Percentiles rank a stretch among this genome's conserved stretches.
These are phyloP conservation scores for Lates japonicus DNA, from an alignment of 2,797 vertebrate species.

Conservation along the genomic window DNA sequence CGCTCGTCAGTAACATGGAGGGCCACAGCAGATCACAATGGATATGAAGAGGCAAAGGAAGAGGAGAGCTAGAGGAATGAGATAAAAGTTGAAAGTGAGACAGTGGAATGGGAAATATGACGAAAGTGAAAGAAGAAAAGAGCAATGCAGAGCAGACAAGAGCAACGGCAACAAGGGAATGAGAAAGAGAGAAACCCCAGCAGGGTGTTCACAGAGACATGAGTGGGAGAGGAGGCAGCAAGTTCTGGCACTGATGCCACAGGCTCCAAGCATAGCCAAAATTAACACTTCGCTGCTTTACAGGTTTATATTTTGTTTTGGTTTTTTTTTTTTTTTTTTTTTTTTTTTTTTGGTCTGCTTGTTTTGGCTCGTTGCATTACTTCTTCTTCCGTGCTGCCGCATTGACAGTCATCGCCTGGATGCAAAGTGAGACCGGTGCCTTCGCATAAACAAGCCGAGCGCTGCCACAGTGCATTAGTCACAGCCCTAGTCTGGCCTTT, in stretches of 20 bases:
- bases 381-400: constrained; percentile 30
- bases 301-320: background rate
- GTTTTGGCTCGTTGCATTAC: constrained; percentile 35
- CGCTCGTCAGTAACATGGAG: background rate
- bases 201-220: constrained; percentile 41
- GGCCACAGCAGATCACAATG: background rate
- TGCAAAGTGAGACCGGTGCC: constrained; percentile 68
- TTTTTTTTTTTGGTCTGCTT: background rate
- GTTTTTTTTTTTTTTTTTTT: background rate
- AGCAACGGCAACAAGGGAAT: constrained; percentile 33
- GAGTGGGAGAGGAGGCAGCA: constrained; percentile 46
- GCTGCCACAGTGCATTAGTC: constrained; percentile 78
- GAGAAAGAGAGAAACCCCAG: constrained; percentile 32
- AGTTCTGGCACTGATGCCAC: constrained; percentile 38
- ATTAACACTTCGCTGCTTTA: constrained; percentile 24
- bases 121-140: constrained; percentile 11
- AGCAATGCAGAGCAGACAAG: constrained; percentile 22
- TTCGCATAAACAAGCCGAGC: constrained; percentile 70
- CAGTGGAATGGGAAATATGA: constrained; percentile 9
- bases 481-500: constrained; percentile 78
- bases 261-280: background rate
- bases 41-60: background rate
- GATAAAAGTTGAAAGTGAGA: constrained; percentile 23
- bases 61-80: constrained; percentile 1
- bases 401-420: constrained; percentile 52